Percentiles rank a stretch among this genome's conserved stretches.
Evolutionary conservation across 2,888 invertebrate species (phyloP).

Genomic region (Tridacna crocea): DNA sequence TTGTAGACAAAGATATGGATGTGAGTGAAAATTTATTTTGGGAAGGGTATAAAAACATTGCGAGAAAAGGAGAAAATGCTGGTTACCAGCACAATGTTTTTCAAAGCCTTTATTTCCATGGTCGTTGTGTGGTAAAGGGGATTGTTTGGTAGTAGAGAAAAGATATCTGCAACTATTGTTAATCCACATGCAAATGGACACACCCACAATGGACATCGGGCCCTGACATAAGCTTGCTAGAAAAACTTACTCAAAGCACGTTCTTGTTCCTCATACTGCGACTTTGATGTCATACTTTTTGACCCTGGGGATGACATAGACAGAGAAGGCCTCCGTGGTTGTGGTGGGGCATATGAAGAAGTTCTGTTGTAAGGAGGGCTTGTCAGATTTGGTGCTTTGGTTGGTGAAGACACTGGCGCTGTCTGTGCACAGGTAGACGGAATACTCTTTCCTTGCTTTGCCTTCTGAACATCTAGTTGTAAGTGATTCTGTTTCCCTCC

Average conservation of each 20-base stretch:
- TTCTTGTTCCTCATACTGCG: conserved; percentile 52
- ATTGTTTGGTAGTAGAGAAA: too few species aligned
- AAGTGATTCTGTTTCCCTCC: conserved; percentile 11
- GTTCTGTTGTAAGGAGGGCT: not conserved
- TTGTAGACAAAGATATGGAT: too few species aligned
- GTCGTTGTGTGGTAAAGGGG: too few species aligned
- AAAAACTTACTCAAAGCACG: conserved; percentile 45
- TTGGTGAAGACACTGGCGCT: conserved; percentile 42
- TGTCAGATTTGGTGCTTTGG: conserved; percentile 13
- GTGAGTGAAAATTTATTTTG: too few species aligned
- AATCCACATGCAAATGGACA: too few species aligned
- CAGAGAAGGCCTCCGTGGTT: not conserved
- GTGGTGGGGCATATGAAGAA: not conserved
- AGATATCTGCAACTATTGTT: too few species aligned
- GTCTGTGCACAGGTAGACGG: conserved; percentile 26
- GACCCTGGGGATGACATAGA: conserved; percentile 10
- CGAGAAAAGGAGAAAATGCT: too few species aligned
- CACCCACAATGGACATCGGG: too few species aligned
- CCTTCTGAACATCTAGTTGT: conserved; percentile 40
- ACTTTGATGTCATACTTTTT: conserved; percentile 24
- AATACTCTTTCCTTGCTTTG: conserved; percentile 13
- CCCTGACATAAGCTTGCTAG: too few species aligned
- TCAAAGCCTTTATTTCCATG: too few species aligned
- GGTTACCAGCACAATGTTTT: too few species aligned
- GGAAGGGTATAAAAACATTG: too few species aligned